Evolutionary conservation across 2,113 vertebrate species (phyloP).

Genomic region (Protomyctophum bolini): DNA sequence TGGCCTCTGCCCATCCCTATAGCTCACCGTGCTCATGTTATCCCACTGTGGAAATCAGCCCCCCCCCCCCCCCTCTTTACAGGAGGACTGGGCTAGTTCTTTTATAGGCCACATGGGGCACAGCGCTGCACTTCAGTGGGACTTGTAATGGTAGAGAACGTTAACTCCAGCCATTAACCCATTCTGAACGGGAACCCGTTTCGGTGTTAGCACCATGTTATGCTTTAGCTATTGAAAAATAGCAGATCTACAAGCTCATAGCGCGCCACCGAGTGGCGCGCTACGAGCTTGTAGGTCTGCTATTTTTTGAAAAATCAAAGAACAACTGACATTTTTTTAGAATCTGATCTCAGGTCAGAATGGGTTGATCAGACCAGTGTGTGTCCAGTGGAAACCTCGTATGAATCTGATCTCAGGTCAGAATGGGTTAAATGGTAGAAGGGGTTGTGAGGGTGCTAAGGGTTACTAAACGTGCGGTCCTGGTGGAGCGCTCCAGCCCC

Average conservation of each 20-base stretch:
- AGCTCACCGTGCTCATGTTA: slow-evolving; percentile 47
- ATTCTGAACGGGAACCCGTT: too few species aligned
- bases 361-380: too few species aligned
- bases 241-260: too few species aligned
- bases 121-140: slow-evolving; percentile 11
- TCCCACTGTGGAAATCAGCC: slow-evolving; percentile 39
- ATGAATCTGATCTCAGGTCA: too few species aligned
- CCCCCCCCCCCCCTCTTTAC: slow-evolving; percentile 44
- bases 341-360: too few species aligned
- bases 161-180: slow-evolving; percentile 37
- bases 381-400: too few species aligned
- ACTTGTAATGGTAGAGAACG: slow-evolving; percentile 34
- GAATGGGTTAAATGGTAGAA: slow-evolving; percentile 19
- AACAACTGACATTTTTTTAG: too few species aligned
- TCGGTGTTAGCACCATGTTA: too few species aligned
- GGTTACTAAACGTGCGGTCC: slow-evolving; percentile 22
- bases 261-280: too few species aligned
- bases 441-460: slow-evolving; percentile 14
- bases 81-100: slow-evolving; percentile 10
- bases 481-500: background rate
- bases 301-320: too few species aligned
- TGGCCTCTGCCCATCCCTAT: slow-evolving; percentile 42
- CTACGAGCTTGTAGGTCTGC: too few species aligned
- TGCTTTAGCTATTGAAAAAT: too few species aligned
- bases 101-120: slow-evolving; percentile 38